phyloP scores from a whole-genome alignment of 2,888 invertebrate genomes.

The Ellobium chinense region DNA sequence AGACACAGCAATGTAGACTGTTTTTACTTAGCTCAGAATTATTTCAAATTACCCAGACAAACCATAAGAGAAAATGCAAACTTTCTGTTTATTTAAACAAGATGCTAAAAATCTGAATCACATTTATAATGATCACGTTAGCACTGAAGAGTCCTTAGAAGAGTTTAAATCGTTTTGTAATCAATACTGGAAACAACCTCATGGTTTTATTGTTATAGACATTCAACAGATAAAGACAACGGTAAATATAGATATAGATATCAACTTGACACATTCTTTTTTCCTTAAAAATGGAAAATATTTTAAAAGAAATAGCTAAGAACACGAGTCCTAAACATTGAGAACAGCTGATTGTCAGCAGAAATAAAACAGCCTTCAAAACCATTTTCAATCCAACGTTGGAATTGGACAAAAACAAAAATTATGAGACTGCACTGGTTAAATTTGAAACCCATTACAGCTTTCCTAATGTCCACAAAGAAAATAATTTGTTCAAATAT shows the following conservation, averaged over 20 bases:
- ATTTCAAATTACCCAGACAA: conserved; percentile 22
- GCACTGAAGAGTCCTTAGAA: not conserved
- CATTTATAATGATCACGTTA: not conserved
- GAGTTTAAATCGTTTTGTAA: conserved; percentile 8
- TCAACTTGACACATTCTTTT: not conserved
- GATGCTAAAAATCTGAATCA: not conserved
- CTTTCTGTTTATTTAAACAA: conserved; percentile 14
- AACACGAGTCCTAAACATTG: not conserved
- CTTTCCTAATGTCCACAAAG: not conserved
- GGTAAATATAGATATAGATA: not conserved
- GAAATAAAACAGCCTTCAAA: not conserved
- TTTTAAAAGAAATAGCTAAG: not conserved
- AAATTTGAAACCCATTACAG: not conserved
- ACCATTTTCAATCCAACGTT: not conserved
- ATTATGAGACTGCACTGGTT: not conserved
- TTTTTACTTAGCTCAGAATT: conserved; percentile 25
- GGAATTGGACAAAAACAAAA: not conserved
- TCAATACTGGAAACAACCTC: not conserved
- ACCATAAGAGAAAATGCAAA: conserved; percentile 13
- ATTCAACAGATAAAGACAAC: not conserved
- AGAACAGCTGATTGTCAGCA: not conserved
- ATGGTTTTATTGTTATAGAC: not conserved
- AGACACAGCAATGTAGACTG: conserved; percentile 11
- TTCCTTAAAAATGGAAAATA: not conserved
- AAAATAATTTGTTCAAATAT: not conserved